Percentiles rank a stretch among this genome's conserved stretches.
Evolutionary conservation across 2,888 invertebrate species (phyloP).

Genomic region (Pyrochroa serraticornis): DNA sequence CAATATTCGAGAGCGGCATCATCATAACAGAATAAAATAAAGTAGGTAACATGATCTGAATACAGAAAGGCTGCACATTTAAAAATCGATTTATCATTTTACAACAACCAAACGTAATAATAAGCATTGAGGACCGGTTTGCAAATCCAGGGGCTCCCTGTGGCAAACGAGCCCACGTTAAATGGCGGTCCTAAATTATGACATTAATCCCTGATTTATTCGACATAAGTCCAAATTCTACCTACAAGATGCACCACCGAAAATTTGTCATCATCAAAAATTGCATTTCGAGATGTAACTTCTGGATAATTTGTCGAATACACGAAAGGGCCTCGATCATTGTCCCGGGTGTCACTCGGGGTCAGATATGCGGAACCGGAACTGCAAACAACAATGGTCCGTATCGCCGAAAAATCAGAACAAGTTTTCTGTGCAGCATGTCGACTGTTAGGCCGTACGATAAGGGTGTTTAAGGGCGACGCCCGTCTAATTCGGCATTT

Average conservation of each 20-base stretch:
- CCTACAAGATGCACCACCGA: too few species aligned
- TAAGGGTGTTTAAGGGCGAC: too few species aligned
- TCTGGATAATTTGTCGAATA: too few species aligned
- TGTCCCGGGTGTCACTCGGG: constrained; percentile 18
- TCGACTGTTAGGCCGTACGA: too few species aligned
- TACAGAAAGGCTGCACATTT: constrained; percentile 35
- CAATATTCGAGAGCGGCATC: not conserved
- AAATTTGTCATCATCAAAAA: too few species aligned
- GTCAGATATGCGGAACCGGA: constrained; percentile 57
- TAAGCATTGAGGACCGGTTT: constrained; percentile 43
- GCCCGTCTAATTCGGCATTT: constrained; percentile 35
- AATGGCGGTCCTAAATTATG: too few species aligned
- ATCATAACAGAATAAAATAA: constrained; percentile 13
- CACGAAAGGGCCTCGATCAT: too few species aligned
- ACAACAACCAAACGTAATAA: constrained; percentile 36
- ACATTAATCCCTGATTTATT: too few species aligned
- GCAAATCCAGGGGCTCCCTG: constrained; percentile 3
- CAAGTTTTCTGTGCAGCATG: constrained; percentile 43
- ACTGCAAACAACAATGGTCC: constrained; percentile 46
- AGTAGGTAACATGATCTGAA: constrained; percentile 22
- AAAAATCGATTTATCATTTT: constrained; percentile 46
- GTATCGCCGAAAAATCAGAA: constrained; percentile 53
- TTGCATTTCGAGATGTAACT: too few species aligned
- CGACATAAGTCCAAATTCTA: too few species aligned
- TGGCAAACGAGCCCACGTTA: too few species aligned